Base-by-base conservation (phyloP, 1,140 invertebrate genomes). In the Geopemphigus sp. region DNA sequence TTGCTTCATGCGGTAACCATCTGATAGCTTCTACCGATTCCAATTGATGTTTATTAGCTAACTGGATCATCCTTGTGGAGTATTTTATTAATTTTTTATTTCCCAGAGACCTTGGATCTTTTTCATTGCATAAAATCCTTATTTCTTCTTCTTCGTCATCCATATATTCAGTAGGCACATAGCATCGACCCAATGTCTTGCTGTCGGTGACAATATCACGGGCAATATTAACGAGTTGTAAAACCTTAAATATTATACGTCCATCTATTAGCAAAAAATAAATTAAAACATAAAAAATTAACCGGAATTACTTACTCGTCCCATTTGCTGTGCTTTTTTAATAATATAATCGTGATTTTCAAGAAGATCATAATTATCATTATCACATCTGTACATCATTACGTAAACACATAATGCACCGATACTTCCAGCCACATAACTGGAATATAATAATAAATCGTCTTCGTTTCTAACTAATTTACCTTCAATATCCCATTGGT, bases 141-240 rank as follows among this genome's bases (percentile, higher is more conserved):
- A 76, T 45, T 59, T 76, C 72, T 76, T 76, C 54, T 45, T 57
- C 22, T 59, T 76, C 29, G 26, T 76, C 72, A 19, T 76, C 72
- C 72, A 76, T 76, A 19, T 59, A 76, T 24, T 59, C 72, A n/a
- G 54, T 57, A 14, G 72, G 72, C 6, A 76, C n/a, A 5, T 76
- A 76, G n/a, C 72, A 76, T 24, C 72, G 72, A 59, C 72, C 72
- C n/a, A 76, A 12, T 8, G 54, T 45, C 22, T 59, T 24, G 15
- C 72, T 76, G 12, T 76, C 72, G 5, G 29, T 76, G 14, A 76
- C 32, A 3, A 76, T 57, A 10, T 76, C 54, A 22, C 54, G 32
- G 11, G 54, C 72, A 11, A 76, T 59, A 50, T 76, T 59, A 11
- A 59, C 29, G 3, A 76, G 26, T 76, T 76, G 72, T 45, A 76